Percentiles rank a stretch among this genome's conserved stretches.
Conservation (phyloP, 2,797 vertebrate genomes). For the Lerista edwardsae region DNA sequence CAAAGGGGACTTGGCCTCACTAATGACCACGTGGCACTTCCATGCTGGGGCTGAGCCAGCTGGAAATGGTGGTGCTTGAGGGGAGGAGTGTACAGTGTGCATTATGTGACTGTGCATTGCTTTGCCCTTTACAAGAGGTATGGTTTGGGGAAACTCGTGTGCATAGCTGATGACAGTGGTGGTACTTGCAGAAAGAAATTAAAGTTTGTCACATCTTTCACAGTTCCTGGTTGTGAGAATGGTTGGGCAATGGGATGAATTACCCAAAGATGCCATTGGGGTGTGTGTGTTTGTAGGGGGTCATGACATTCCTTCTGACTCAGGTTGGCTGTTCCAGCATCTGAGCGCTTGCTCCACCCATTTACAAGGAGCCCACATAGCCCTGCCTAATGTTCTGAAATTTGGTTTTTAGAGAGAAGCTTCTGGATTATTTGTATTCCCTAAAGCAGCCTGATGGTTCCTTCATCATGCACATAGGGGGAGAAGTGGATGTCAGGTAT, state of each 20-base stretch:
- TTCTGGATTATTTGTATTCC: conserved; percentile 88
- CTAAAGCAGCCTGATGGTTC: conserved; percentile 94
- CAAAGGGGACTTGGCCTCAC: too few relatives aligned
- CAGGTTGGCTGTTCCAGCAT: background rate
- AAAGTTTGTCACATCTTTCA: background rate
- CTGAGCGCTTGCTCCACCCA: background rate
- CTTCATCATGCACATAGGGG: conserved; percentile 95
- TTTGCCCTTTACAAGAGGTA: too few relatives aligned
- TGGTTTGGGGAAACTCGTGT: too few relatives aligned
- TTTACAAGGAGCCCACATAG: background rate
- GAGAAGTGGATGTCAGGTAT: conserved; percentile 97
- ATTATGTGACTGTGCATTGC: too few relatives aligned
- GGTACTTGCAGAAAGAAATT: too few relatives aligned
- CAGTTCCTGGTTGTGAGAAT: background rate
- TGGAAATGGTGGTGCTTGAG: too few relatives aligned
- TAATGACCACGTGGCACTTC: too few relatives aligned
- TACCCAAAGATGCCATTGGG: background rate
- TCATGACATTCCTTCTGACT: background rate
- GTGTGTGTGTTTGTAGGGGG: background rate
- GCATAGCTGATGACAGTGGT: too few relatives aligned
- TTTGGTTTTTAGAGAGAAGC: conserved; percentile 85
- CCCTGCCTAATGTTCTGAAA: background rate
- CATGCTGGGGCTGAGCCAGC: too few relatives aligned
- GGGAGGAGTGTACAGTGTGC: too few relatives aligned
- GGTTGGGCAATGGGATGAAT: background rate